phyloP scores from a whole-genome alignment of 2,888 invertebrate species.

The Micoletzkya japonica region DNA sequence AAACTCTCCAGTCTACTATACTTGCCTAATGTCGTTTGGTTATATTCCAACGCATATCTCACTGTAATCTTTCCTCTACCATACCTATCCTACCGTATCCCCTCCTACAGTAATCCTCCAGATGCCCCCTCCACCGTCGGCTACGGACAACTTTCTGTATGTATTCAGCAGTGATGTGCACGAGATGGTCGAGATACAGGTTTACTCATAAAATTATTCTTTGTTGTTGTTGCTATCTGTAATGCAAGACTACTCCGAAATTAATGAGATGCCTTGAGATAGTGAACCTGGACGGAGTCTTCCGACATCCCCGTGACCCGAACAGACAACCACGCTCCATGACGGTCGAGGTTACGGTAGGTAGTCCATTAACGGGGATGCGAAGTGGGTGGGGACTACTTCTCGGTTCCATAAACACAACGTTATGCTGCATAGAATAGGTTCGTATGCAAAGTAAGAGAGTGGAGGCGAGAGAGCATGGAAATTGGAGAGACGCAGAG shows the following conservation, averaged over 20 bases:
- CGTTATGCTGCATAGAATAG: too few species aligned
- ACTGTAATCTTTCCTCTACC: not conserved
- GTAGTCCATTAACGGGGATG: slow-evolving; percentile 31
- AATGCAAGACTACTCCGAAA: not conserved
- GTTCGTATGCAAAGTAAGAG: too few species aligned
- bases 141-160: slow-evolving; percentile 34
- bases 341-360: slow-evolving; percentile 37
- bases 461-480: too few species aligned
- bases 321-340: slow-evolving; percentile 37
- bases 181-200: slow-evolving; percentile 36
- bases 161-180: slow-evolving; percentile 47
- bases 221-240: not conserved
- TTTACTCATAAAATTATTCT: not conserved
- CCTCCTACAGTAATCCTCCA: not conserved
- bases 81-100: not conserved
- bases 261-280: not conserved
- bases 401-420: too few species aligned
- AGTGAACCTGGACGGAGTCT: slow-evolving; percentile 40
- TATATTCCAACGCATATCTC: not conserved
- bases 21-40: not conserved
- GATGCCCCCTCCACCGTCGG: not conserved
- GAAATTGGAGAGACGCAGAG: too few species aligned
- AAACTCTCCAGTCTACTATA: too few species aligned
- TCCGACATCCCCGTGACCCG: slow-evolving; percentile 39
- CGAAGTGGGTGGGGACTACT: not conserved